These are phyloP conservation scores for Plagodis dolabraria DNA, from an alignment of 2,888 invertebrate genomes.

Conservation along the genomic window DNA sequence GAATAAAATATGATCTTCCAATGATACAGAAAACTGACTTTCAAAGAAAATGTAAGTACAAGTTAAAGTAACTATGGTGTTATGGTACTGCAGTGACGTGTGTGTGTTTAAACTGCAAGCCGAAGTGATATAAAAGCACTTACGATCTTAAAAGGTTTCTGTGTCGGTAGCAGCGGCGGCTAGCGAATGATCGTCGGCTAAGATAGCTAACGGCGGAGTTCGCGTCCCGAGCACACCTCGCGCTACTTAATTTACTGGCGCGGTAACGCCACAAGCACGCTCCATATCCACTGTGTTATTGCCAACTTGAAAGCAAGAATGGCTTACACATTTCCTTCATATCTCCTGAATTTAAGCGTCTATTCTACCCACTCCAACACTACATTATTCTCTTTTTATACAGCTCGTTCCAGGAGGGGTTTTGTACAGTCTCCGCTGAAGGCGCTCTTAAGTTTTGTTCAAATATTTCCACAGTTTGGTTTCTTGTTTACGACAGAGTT, in stretches of 20 bases:
- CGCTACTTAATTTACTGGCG: slow-evolving; percentile 78
- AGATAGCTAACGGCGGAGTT: slow-evolving; percentile 65
- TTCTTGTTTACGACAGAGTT: slow-evolving; percentile 38
- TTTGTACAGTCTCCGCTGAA: slow-evolving; percentile 42
- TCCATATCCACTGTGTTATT: slow-evolving; percentile 81
- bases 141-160: slow-evolving; percentile 55
- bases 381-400: slow-evolving; percentile 65
- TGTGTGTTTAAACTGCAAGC: slow-evolving; percentile 45
- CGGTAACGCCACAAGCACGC: slow-evolving; percentile 81
- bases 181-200: slow-evolving; percentile 63
- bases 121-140: slow-evolving; percentile 55
- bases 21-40: too few species aligned
- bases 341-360: slow-evolving; percentile 75
- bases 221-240: slow-evolving; percentile 52
- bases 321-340: slow-evolving; percentile 78
- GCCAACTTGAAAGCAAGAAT: slow-evolving; percentile 82
- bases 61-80: too few species aligned
- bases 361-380: slow-evolving; percentile 68
- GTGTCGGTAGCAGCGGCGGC: slow-evolving; percentile 52
- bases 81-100: slow-evolving; percentile 1
- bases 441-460: slow-evolving; percentile 38
- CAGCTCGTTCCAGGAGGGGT: slow-evolving; percentile 46
- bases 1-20: too few species aligned
- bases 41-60: too few species aligned
- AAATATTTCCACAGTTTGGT: slow-evolving; percentile 38